phyloP scores from a whole-genome alignment of 1,140 invertebrate genomes.

The Heliothis virescens region DNA sequence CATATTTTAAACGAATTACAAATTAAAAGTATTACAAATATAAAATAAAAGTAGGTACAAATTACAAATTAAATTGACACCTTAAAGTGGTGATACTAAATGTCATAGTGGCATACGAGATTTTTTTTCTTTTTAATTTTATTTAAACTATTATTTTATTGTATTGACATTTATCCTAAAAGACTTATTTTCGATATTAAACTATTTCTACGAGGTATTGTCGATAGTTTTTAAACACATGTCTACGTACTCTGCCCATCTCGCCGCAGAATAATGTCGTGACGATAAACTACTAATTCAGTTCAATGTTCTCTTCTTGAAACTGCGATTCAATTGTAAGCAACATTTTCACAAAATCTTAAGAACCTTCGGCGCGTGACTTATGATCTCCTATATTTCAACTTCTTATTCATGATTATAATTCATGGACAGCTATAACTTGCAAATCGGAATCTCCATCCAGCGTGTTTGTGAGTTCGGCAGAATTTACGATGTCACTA shows the following conservation, averaged over 20 bases:
- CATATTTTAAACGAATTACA: constrained; percentile 55
- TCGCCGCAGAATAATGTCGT: too few species aligned
- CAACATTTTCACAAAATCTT: background rate
- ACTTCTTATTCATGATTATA: constrained; percentile 62
- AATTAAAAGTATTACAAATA: constrained; percentile 50
- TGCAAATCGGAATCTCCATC: constrained; percentile 77
- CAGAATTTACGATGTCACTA: constrained; percentile 81
- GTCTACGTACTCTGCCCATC: too few species aligned
- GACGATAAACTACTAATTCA: background rate
- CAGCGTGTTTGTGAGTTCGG: constrained; percentile 78
- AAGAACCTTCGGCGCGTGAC: constrained; percentile 21
- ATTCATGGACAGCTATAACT: constrained; percentile 77
- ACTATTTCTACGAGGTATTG: too few species aligned
- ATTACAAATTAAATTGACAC: background rate
- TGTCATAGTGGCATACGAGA: too few species aligned
- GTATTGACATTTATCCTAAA: too few species aligned
- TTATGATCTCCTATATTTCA: constrained; percentile 51
- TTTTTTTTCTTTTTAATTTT: background rate
- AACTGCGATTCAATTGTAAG: background rate
- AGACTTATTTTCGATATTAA: too few species aligned
- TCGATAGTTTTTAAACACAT: too few species aligned
- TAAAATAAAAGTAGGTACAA: background rate
- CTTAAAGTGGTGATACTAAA: too few species aligned
- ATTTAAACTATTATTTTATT: too few species aligned
- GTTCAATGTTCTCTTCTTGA: background rate